Base-by-base conservation (phyloP, 1,140 invertebrate species). In the Anastrepha ludens region DNA sequence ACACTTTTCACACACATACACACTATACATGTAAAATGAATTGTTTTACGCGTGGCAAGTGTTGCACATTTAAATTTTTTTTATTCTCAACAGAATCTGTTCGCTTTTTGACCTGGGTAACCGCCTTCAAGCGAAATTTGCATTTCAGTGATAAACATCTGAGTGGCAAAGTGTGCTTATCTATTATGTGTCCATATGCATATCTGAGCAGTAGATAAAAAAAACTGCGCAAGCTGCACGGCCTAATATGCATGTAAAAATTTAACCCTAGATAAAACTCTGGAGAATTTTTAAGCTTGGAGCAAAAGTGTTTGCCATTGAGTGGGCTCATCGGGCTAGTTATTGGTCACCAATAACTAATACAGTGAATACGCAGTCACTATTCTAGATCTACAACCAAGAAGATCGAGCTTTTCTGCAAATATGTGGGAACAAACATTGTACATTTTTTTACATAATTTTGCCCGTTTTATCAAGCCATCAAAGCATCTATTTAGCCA, bases 61-160 rank as follows among this genome's bases (percentile, higher is more conserved):
- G 74, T 81, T 81, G 74, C n/a, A 50, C 11, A 17, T 81, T 55
- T 55, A 55, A 5, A 5, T 0, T 55, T 58, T 67, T 67, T 67
- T 67, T 1, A 29, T 67, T 20, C 47, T 58, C 55, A 50, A 17
- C 4, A 74, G 44, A 74, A 44, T 55, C 6, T n/a, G n/a, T n/a
- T 20, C 74, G 20, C 74, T 55, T 81, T 47, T 81, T 81, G 74
- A 81, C 74, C 74, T 81, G 74, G 50, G 74, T 58, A 81, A 47
- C 74, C 44, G 74, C 55, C 74, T 55, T 81, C 74, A 50, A 58
- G 74, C 47, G 44, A 20, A 81, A 81, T 81, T 81, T 81, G 74
- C 15, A 81, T 81, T 81, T 50, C 74, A 81, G 55, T 81, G 74
- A 81, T 81, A 81, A 81, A 41, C 74, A 81, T 81, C 74, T 81